A percentile compares a stretch with the other conserved stretches of the same genome.
Evolutionary conservation across 2,888 invertebrate species (phyloP).

Genomic region (Lepeophtheirus nordmannii): DNA sequence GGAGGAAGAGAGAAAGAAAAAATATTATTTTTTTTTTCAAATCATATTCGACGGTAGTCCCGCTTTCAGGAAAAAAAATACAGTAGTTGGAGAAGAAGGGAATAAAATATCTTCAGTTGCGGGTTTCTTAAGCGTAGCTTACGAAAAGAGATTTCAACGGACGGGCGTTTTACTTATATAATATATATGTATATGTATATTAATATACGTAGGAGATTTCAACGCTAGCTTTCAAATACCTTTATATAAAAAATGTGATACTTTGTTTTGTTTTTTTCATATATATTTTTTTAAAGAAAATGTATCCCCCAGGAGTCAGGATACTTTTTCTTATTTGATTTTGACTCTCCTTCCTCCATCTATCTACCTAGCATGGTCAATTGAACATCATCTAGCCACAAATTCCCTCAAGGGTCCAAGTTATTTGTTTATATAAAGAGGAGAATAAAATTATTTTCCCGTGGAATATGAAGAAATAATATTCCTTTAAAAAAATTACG

Average conservation of each 20-base stretch:
- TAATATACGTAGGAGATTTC: neutral
- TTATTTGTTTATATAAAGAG: neutral
- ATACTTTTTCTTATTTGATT: neutral
- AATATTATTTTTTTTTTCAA: neutral
- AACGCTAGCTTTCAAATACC: neutral
- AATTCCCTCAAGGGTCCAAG: neutral
- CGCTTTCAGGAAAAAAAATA: neutral
- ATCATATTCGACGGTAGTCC: neutral
- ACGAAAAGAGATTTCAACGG: neutral
- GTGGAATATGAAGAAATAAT: neutral
- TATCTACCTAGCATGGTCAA: neutral
- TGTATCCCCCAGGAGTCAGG: too few relatives aligned
- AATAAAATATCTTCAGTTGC: neutral
- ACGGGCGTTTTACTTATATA: constrained; percentile 1
- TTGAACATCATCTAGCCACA: neutral
- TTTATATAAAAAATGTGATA: neutral
- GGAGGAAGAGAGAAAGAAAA: neutral
- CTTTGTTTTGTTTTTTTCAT: neutral
- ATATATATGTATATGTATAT: too few relatives aligned
- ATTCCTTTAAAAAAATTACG: neutral
- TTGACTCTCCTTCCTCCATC: neutral
- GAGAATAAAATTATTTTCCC: neutral
- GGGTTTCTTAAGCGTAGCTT: neutral
- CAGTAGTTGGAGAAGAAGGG: neutral
- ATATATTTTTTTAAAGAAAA: neutral